Base-by-base conservation (phyloP, 2,888 invertebrate species). In the Heliconius charithonia region DNA sequence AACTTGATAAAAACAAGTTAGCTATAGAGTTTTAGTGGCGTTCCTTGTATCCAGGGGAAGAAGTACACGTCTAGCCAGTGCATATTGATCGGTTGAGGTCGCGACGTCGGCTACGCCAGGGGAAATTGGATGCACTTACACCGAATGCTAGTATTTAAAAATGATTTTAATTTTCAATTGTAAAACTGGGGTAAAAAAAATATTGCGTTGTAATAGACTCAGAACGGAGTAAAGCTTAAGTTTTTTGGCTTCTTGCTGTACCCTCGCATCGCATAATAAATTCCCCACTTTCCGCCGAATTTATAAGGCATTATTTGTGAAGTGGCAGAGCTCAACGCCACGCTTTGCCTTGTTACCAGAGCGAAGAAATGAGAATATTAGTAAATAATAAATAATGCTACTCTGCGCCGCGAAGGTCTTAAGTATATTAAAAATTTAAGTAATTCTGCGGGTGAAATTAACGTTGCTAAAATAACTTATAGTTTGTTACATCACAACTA, bases 51-150 rank as follows among this genome's bases (percentile, higher is more conserved):
- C 86, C 89, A 86, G 87, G 87, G 89, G 89, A 89, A 90, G 89
- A 88, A 90, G 88, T 89, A 88, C 84, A 86, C 86, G 91, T 91
- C 91, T 87, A 91, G 92, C 89, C 93, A 88, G 85, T 92, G 91
- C 89, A 91, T 92, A 94, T 93, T 88, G 94, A 93, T 93, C 93
- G 89, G 83, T 78, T 80, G 85, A 85, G 85, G 86, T 85, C 87
- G 87, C 86, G 87, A 84, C 87, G 84, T 82, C 84, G 85, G 81
- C 83, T 81, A 81, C 86, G 85, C 83, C 86, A 82, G 85, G 83
- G 84, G 85, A 82, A 86, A 85, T 87, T 85, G 91, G 87, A 83
- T 87, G 88, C 90, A 87, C 83, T 93, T 83, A 93, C 92, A 93
- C 93, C 91, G 90, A 79, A 63, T 63, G 9, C 13, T 29, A 74